Base-by-base conservation (phyloP, 2,888 invertebrate species). In the Luffia ferchaultella region DNA sequence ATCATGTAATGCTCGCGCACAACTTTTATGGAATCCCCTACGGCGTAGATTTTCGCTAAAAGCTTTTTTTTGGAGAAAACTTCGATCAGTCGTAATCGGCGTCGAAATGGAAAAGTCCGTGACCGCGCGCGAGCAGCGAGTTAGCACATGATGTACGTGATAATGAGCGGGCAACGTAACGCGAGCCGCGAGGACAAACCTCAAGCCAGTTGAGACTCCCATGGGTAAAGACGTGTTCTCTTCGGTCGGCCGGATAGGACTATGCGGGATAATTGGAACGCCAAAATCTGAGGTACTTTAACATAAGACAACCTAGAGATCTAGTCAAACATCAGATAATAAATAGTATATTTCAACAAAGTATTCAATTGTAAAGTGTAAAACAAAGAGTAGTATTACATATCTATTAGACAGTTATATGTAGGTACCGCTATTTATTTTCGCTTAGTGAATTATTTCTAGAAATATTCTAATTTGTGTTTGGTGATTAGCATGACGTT, bases 221-320 rank as follows among this genome's bases (percentile, higher is more conserved):
- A 71, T 72, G 70, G 68, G 69, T 56, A 64, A 65, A 63, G 72
- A 72, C 68, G 66, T 68, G 58, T 65, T 66, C n/a, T n/a, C n/a
- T 52, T 62, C 67, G 56, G 68, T 67, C 52, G 65, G 72, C 61
- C 67, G 71, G 53, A 63, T 71, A 57, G 70, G 72, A 57, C 65
- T 72, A 57, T 72, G 70, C 62, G 70, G 70, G 55, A 60, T 62
- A 56, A 61, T 62, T 55, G 64, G 58, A 52, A 61, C 67, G 58
- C 62, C 63, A 58, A 64, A 63, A 62, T 62, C 61, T 58, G 70
- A 71, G 71, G 71, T 71, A 54, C 57, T 58, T 56, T 50, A 59
- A 52, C 50, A 56, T 54, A 58, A n/a, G n/a, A n/a, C n/a, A n/a
- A n/a, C n/a, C n/a, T n/a, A n/a, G n/a, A n/a, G n/a, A n/a, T n/a